These are phyloP conservation scores for Choreutis nemorana DNA, from an alignment of 2,888 invertebrate genomes.

Conservation along the genomic window DNA sequence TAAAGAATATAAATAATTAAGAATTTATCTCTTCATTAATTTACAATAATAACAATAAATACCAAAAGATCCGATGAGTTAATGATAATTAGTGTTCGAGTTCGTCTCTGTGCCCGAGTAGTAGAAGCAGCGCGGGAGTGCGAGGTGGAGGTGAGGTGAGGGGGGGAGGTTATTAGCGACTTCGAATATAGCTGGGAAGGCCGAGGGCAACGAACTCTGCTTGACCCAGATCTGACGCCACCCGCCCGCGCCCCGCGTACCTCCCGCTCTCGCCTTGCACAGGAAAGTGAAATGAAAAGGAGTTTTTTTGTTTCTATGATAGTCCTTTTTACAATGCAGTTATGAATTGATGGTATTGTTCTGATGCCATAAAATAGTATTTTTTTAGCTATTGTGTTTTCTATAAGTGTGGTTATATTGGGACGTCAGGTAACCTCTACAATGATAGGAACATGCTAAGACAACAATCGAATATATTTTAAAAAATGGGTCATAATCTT, in stretches of 20 bases:
- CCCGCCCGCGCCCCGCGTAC: slow-evolving; percentile 18
- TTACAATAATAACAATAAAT: slow-evolving; percentile 11
- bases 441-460: too few species aligned
- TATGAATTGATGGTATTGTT: slow-evolving; percentile 6
- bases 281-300: slow-evolving; percentile 62
- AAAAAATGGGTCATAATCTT: too few species aligned
- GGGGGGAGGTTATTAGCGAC: slow-evolving; percentile 48
- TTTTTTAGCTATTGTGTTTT: too few species aligned
- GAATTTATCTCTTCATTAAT: slow-evolving; percentile 5
- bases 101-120: slow-evolving; percentile 23
- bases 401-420: too few species aligned
- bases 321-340: slow-evolving; percentile 7
- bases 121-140: slow-evolving; percentile 18
- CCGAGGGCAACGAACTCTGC: slow-evolving; percentile 66
- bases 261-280: slow-evolving; percentile 20
- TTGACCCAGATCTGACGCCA: slow-evolving; percentile 53
- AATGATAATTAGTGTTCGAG: slow-evolving; percentile 13
- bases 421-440: too few species aligned
- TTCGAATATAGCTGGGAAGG: slow-evolving; percentile 64
- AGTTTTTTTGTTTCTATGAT: slow-evolving; percentile 26
- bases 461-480: too few species aligned
- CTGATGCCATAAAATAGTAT: too few species aligned
- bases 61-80: slow-evolving; percentile 8
- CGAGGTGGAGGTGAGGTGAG: slow-evolving; percentile 17
- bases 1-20: too few species aligned